Evolutionary conservation across 1,140 invertebrate genomes (phyloP).

Genomic region (Eurosta solidaginis): DNA sequence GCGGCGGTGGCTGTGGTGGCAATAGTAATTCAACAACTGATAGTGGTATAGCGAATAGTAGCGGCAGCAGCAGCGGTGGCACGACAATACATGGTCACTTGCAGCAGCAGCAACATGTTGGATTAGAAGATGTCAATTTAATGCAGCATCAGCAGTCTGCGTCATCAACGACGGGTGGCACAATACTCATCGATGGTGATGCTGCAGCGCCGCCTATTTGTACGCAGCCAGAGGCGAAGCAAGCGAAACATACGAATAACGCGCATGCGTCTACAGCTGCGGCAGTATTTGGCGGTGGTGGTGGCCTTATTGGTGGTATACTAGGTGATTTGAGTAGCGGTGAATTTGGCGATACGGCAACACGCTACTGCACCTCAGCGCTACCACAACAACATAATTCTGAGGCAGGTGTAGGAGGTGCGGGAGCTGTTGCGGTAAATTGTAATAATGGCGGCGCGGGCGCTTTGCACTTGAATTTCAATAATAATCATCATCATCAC

Average conservation of each 20-base stretch:
- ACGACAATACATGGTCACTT: neutral
- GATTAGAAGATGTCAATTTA: constrained; percentile 37
- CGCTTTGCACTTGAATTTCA: constrained; percentile 57
- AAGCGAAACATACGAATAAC: constrained; percentile 27
- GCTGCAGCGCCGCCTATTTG: constrained; percentile 52
- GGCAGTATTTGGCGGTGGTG: constrained; percentile 44
- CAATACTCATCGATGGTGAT: constrained; percentile 53
- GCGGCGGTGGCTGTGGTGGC: constrained; percentile 13
- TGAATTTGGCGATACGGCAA: constrained; percentile 58
- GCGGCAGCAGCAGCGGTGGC: constrained; percentile 2
- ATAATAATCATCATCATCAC: constrained; percentile 52
- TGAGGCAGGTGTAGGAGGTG: neutral
- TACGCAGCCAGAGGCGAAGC: constrained; percentile 55
- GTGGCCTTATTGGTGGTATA: constrained; percentile 52
- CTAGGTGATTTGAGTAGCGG: constrained; percentile 55
- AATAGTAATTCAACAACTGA: constrained; percentile 34
- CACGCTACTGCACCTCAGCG: constrained; percentile 56
- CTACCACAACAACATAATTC: constrained; percentile 32
- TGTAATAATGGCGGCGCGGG: constrained; percentile 46
- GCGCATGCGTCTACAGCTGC: constrained; percentile 31
- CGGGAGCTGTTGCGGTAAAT: constrained; percentile 31
- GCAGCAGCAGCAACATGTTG: neutral
- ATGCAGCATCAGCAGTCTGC: constrained; percentile 43
- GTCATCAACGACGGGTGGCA: constrained; percentile 37
- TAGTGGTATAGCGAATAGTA: constrained; percentile 36